Conservation (phyloP, 2,797 vertebrate species). For the Masticophis lateralis region DNA sequence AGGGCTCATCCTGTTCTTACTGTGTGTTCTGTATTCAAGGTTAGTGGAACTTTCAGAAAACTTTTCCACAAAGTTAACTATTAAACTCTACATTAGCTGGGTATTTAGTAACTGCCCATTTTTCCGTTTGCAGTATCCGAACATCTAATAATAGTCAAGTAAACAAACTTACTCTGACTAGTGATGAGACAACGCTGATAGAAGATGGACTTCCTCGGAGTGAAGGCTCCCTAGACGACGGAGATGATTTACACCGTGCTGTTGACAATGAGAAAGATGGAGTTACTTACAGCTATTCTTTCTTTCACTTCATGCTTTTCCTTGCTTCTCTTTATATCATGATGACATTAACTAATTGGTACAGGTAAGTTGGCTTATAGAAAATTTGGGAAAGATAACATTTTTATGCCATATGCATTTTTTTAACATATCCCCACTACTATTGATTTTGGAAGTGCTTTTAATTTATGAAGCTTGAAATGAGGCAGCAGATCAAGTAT, state of each 20-base stretch:
- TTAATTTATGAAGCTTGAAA: neutral
- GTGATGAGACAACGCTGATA: conserved; percentile 92
- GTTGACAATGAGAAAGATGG: conserved; percentile 94
- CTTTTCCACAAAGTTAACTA: neutral
- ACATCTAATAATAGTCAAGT: conserved; percentile 94
- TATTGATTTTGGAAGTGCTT: neutral
- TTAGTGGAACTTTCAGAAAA: conserved; percentile 56
- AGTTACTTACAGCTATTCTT: conserved; percentile 96
- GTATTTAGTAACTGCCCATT: neutral
- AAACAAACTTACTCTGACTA: conserved; percentile 93
- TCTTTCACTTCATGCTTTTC: conserved; percentile 99
- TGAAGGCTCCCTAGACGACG: conserved; percentile 81
- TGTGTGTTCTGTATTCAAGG: conserved; percentile 98
- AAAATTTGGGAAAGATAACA: neutral
- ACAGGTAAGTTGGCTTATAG: conserved; percentile 74
- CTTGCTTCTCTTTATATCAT: conserved; percentile 97
- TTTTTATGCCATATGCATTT: too few relatives aligned
- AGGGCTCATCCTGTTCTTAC: conserved; percentile 90
- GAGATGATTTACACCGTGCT: conserved; percentile 76
- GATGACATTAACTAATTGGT: conserved; percentile 99
- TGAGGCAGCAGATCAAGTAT: neutral
- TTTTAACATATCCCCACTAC: neutral
- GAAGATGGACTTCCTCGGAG: conserved; percentile 83
- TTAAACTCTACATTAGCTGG: neutral
- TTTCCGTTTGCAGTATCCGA: conserved; percentile 79